Conservation (phyloP, 2,888 invertebrate genomes). For the Hedya salicella region DNA sequence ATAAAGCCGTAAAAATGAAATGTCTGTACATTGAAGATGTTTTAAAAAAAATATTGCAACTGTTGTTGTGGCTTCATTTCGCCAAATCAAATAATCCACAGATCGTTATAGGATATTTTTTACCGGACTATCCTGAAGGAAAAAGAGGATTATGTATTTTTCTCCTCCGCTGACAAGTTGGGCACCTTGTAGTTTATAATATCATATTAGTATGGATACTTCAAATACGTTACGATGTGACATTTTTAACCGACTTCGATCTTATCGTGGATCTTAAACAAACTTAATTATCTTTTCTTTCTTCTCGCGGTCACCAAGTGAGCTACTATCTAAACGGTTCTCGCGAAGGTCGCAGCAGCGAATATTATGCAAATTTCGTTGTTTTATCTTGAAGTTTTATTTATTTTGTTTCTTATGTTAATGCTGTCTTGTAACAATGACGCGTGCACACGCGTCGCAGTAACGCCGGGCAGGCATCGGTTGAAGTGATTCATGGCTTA, state of each 20-base stretch:
- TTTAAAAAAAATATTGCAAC: too few relatives aligned
- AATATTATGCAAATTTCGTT: background rate
- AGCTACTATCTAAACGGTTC: background rate
- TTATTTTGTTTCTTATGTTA: background rate
- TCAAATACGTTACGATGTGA: background rate
- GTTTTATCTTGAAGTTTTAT: background rate
- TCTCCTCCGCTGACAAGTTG: too few relatives aligned
- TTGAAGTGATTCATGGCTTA: background rate
- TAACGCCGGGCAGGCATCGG: background rate
- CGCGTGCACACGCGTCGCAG: background rate
- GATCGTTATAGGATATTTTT: too few relatives aligned
- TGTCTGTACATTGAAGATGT: too few relatives aligned
- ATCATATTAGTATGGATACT: too few relatives aligned
- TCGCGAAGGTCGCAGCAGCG: background rate
- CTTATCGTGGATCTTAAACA: constrained; percentile 14
- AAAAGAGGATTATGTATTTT: too few relatives aligned
- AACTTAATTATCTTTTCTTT: constrained; percentile 24
- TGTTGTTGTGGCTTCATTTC: too few relatives aligned
- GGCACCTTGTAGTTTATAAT: too few relatives aligned
- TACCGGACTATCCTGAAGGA: too few relatives aligned
- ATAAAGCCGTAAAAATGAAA: too few relatives aligned
- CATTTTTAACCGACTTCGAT: background rate
- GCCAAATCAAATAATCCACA: too few relatives aligned
- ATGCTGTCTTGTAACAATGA: background rate
- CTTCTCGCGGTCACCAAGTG: background rate